Evolutionary conservation across 2,888 invertebrate species (phyloP), one percentile per base, ranked within the genome.

Genomic region (Hemaris fuciformis): DNA sequence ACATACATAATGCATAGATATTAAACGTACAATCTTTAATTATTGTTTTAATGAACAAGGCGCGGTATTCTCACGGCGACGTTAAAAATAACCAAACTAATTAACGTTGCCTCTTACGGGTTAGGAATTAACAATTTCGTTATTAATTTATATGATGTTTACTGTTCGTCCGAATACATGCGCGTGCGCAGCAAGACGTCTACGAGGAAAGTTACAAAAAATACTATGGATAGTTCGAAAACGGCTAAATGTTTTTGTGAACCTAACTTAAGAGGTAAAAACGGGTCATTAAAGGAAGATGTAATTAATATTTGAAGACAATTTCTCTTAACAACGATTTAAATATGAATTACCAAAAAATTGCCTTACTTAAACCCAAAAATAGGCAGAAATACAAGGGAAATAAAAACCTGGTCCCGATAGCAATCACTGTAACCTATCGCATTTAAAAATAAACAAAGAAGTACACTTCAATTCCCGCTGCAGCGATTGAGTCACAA

Each of bases 1-100:
- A 73, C 75, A 73, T 75, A 67, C 62, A 64, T 71, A 70, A 71
- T 62, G 62, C 63, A 43, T 60, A 43, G 57, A 65, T 62, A 69
- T 66, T 64, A 71, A 70, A 56, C 27, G 71, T 69, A 64, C 71
- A 71, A 75, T 77, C 70, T 59, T 75, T 85, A 78, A 84, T 84
- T n/a, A n/a, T n/a, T 84, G 83, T 85, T 83, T 79, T 75, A 62
- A 72, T 71, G 62, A 62, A 65, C 41, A 13, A 42, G 46, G 62
- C 72, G 66, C 74, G 76, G 71, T 79, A 81, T 84, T 84, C 85
- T 83, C 83, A 80, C 83, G 68, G 66, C 63, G 73, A 75, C 68
- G 73, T 81, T 76, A 74, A 77, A 74, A 79, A 75, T 75, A 80
- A 80, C 72, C 67, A 65, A 66, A 59, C 78, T 81, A 84, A 85